Conservation (phyloP, 1,140 invertebrate genomes). For the Mycetomoellerius zeteki region DNA sequence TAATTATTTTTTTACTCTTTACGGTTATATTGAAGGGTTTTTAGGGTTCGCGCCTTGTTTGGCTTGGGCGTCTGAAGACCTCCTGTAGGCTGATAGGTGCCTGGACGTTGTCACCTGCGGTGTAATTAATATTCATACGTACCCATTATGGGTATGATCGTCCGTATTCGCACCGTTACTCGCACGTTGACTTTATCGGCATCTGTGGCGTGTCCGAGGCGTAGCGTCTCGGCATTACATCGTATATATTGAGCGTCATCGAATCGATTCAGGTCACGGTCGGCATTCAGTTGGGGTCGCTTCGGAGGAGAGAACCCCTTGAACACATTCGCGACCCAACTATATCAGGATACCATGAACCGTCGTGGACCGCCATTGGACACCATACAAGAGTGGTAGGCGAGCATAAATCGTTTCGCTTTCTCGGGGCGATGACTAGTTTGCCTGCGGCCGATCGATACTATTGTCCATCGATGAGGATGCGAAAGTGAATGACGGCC, state of each 20-base stretch:
- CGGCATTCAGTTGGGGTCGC: background rate
- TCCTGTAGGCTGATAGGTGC: slow-evolving; percentile 79
- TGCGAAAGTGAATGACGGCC: slow-evolving; percentile 1
- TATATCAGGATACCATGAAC: slow-evolving; percentile 83
- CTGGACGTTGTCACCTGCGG: slow-evolving; percentile 84
- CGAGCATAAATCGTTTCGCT: slow-evolving; percentile 82
- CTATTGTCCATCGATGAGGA: background rate
- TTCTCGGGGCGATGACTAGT: background rate
- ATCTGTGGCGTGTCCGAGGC: background rate
- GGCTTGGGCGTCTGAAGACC: slow-evolving; percentile 74
- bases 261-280: slow-evolving; percentile 44
- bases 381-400: slow-evolving; percentile 87
- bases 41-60: slow-evolving; percentile 70
- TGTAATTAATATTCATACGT: slow-evolving; percentile 87
- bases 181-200: background rate
- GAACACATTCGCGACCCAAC: slow-evolving; percentile 78
- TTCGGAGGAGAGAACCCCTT: slow-evolving; percentile 75
- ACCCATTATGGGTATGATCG: slow-evolving; percentile 70
- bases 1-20: background rate
- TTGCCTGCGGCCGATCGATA: background rate
- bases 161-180: slow-evolving; percentile 1
- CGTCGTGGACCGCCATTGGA: slow-evolving; percentile 81
- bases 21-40: slow-evolving; percentile 54
- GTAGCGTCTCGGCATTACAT: slow-evolving; percentile 7
- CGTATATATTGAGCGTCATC: slow-evolving; percentile 25